phyloP scores from a whole-genome alignment of 2,113 vertebrate species.

The Echinops telfairi region DNA sequence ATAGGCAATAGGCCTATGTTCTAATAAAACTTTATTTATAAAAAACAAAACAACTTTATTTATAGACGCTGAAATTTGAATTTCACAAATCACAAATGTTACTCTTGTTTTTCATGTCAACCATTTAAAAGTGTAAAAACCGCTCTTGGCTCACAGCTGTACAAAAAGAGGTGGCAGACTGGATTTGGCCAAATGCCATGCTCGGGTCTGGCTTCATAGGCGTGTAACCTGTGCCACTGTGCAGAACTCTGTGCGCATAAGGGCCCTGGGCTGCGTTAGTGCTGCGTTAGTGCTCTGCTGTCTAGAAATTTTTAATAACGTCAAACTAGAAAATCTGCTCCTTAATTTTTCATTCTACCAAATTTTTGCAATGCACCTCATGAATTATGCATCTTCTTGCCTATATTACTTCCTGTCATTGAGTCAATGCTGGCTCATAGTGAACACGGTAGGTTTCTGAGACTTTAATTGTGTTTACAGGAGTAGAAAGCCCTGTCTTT shows the following conservation, averaged over 20 bases:
- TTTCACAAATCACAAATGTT: background rate
- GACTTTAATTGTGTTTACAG: no score
- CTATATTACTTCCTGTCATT: background rate
- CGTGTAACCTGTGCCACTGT: background rate
- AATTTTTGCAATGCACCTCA: background rate
- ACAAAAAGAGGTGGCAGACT: background rate
- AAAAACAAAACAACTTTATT: no score
- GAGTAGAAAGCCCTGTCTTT: no score
- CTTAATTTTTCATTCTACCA: constrained; percentile 25
- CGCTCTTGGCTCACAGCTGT: constrained; percentile 18
- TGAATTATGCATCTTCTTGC: background rate
- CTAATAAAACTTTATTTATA: constrained; percentile 52
- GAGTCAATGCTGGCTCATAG: no score
- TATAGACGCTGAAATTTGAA: constrained; percentile 33
- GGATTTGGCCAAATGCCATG: background rate
- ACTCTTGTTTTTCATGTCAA: background rate
- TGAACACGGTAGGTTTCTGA: no score
- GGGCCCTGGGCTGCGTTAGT: background rate
- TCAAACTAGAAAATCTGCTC: background rate
- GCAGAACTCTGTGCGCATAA: background rate
- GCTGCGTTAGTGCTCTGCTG: background rate
- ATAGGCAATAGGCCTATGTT: background rate
- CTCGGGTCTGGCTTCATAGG: background rate
- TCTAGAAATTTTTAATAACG: constrained; percentile 33
- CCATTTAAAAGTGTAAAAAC: constrained; percentile 12